Evolutionary conservation across 2,113 vertebrate species (phyloP).

Genomic region (Myrmecophaga tridactyla): DNA sequence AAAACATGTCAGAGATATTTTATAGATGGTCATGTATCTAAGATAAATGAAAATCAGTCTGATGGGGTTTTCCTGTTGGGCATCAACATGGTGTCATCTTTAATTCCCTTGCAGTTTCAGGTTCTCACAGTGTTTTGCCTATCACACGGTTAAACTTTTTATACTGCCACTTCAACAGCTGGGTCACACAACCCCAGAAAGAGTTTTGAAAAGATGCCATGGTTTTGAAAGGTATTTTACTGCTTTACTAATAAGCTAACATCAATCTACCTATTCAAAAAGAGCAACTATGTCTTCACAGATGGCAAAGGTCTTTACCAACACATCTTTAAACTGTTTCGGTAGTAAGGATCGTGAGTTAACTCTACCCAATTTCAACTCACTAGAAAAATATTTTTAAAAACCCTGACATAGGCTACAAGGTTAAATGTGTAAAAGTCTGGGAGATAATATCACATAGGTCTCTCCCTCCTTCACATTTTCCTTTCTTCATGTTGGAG

Average conservation of each 20-base stretch:
- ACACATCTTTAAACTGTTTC: background rate
- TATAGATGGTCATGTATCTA: background rate
- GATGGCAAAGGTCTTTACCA: background rate
- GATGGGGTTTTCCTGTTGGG: background rate
- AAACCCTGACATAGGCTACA: background rate
- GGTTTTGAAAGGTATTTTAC: background rate
- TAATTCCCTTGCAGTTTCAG: background rate
- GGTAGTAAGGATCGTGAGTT: background rate
- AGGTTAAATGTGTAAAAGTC: background rate
- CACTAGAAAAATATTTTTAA: background rate
- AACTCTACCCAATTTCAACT: background rate
- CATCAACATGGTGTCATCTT: background rate
- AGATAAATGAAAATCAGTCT: background rate
- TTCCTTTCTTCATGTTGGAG: background rate
- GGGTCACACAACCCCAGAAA: too few relatives aligned
- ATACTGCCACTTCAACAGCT: background rate
- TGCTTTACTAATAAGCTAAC: background rate
- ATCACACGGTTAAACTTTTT: background rate
- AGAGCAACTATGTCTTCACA: accelerated
- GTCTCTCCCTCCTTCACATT: background rate
- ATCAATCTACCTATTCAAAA: too few relatives aligned
- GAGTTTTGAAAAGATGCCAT: background rate
- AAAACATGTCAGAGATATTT: background rate
- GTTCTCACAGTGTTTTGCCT: background rate
- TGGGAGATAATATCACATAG: background rate